These are phyloP conservation scores for Bombus consobrinus DNA, from an alignment of 1,140 invertebrate species.

Conservation along the genomic window DNA sequence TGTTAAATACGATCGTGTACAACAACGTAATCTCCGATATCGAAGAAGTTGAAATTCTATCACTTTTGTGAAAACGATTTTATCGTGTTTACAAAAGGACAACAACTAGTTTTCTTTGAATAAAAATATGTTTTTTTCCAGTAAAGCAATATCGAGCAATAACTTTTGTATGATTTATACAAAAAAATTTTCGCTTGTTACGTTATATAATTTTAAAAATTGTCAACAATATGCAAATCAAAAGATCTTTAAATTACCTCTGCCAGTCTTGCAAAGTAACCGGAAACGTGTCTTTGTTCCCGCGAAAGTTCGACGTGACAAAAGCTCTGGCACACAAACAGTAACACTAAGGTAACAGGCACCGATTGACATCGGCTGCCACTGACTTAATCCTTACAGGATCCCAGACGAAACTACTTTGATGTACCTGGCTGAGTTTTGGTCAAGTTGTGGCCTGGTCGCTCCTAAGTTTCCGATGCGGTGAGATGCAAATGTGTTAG, in stretches of 20 bases:
- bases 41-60: not conserved
- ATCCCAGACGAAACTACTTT: constrained; percentile 42
- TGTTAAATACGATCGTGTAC: not conserved
- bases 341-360: not conserved
- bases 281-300: not conserved
- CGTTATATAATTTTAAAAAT: not conserved
- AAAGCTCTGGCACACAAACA: not conserved
- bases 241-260: not conserved
- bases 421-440: constrained; percentile 64
- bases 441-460: constrained; percentile 60
- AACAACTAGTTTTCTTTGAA: not conserved
- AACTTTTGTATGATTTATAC: not conserved
- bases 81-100: not conserved
- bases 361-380: constrained; percentile 40
- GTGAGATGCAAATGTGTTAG: constrained; percentile 68
- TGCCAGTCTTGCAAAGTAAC: not conserved
- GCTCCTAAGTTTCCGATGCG: constrained; percentile 58
- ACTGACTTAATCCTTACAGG: constrained; percentile 62
- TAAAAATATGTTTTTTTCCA: not conserved
- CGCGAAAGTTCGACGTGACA: not conserved
- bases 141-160: not conserved
- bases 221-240: not conserved
- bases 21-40: not conserved
- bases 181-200: not conserved
- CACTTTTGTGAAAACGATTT: not conserved